Base-by-base conservation (phyloP, 1,140 invertebrate genomes). In the Drosophila insularis region DNA sequence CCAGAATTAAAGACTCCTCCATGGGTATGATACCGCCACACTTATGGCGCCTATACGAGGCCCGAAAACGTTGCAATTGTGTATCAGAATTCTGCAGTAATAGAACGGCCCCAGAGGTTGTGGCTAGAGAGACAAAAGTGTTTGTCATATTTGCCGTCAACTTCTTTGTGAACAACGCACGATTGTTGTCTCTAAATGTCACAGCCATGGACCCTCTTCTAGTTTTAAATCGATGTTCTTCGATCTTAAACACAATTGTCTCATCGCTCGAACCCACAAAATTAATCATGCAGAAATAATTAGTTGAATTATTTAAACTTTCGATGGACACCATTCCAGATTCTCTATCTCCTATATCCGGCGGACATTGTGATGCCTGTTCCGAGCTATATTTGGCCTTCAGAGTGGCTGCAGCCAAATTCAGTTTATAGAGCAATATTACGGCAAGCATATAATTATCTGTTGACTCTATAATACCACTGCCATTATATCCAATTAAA, bases 401-500 rank as follows among this genome's bases (percentile, higher is more conserved):
- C 1, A 87, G 4, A 0, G 46, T 4, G 1, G 46, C 62, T n/a
- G n/a, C 2, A 13, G 53, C 62, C 11, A 77, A 43, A 23, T 76
- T 39, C 40, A 50, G 21, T 19, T 31, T 63, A 21, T 23, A 61
- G 3, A 14, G 21, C 4, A 37, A 1, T 1, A 91, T 58, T 0
- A 10, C 23, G 1, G 79, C 67, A 7, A 72, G 19, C 87, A 91
- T 90, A 13, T 56, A 59, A 23, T 91, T 91, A 60, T 91, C 90
- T 1, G 79, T 78, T 0, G 90, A 91, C 13, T 76, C 50, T 14
- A 91, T 23, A 0, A 74, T 40, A 0, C 60, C 55, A 31, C 54
- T 76, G 13, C 70, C 73, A 39, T 74, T 75, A 35, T 80, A 80
- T 3, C 13, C 23, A 0, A 27, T 13, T 0, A 78, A 2, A 1